These are phyloP conservation scores for Conus betulinus DNA, from an alignment of 1,140 invertebrate species.

Conservation along the genomic window DNA sequence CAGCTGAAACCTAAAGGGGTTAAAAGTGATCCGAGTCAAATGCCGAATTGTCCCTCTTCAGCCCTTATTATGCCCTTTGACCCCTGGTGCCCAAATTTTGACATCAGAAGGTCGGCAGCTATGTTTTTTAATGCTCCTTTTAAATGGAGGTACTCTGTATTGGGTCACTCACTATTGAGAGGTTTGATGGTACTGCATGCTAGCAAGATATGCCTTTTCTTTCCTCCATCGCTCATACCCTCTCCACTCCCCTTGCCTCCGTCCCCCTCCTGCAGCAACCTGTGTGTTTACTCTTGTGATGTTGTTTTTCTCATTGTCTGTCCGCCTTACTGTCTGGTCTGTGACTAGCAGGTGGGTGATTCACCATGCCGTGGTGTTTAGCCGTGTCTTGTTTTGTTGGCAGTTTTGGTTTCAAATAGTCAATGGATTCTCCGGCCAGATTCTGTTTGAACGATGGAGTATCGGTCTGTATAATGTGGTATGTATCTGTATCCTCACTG, in stretches of 20 bases:
- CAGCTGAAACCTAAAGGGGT: too few species aligned
- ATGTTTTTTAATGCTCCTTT: too few species aligned
- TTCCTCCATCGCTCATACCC: neutral
- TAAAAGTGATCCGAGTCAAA: too few species aligned
- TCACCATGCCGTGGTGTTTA: constrained; percentile 1
- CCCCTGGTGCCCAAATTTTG: too few species aligned
- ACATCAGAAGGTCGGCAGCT: too few species aligned
- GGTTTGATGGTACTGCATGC: neutral
- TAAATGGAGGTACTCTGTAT: too few species aligned
- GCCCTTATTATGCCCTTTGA: too few species aligned
- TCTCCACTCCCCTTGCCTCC: neutral
- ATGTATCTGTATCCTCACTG: constrained; percentile 68
- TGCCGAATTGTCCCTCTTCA: too few species aligned
- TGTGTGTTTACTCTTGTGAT: neutral
- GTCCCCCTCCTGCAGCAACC: neutral
- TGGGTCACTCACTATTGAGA: too few species aligned
- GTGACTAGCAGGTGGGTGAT: neutral
- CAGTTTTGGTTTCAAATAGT: constrained; percentile 98
- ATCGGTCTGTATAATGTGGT: constrained; percentile 98
- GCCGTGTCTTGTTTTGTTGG: constrained; percentile 28
- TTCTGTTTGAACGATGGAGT: constrained; percentile 98
- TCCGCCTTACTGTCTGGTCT: neutral
- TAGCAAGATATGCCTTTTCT: neutral
- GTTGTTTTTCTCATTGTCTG: neutral
- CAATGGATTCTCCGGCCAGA: constrained; percentile 98